These are phyloP conservation scores for Tarsius wallacei DNA, from an alignment of 2,797 vertebrate genomes.

Conservation along the genomic window DNA sequence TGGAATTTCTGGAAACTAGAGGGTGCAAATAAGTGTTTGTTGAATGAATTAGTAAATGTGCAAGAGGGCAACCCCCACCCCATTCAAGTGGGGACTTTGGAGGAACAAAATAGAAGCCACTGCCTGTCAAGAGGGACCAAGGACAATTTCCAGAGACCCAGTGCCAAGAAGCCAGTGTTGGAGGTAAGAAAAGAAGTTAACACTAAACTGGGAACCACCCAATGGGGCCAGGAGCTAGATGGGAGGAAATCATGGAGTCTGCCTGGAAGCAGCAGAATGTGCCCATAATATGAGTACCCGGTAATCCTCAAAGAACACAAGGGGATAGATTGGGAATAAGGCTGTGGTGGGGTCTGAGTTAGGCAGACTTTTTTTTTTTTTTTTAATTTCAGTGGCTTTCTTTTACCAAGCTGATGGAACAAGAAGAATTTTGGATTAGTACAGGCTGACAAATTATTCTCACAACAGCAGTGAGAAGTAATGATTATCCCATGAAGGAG, in stretches of 20 bases:
- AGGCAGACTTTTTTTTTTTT: neutral
- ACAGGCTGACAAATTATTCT: neutral
- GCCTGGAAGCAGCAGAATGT: neutral
- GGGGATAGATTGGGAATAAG: neutral
- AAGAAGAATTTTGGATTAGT: neutral
- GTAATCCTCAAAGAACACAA: neutral
- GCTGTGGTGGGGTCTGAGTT: neutral
- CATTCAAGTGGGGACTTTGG: neutral
- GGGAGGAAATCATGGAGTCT: neutral
- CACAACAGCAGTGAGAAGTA: neutral
- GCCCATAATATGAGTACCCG: neutral
- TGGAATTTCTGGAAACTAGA: neutral
- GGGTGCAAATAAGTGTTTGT: neutral
- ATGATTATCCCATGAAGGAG: neutral
- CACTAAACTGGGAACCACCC: neutral
- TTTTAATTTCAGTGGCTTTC: neutral
- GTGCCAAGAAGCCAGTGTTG: conserved; percentile 2
- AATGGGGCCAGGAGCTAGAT: neutral
- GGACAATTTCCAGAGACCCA: neutral
- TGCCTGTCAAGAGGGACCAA: neutral
- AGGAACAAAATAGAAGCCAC: conserved; percentile 35
- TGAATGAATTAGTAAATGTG: neutral
- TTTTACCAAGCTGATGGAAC: neutral
- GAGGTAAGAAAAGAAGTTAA: neutral
- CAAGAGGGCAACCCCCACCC: neutral